Evolutionary conservation across 2,113 vertebrate genomes (phyloP).

Genomic region (Silurus asotus): DNA sequence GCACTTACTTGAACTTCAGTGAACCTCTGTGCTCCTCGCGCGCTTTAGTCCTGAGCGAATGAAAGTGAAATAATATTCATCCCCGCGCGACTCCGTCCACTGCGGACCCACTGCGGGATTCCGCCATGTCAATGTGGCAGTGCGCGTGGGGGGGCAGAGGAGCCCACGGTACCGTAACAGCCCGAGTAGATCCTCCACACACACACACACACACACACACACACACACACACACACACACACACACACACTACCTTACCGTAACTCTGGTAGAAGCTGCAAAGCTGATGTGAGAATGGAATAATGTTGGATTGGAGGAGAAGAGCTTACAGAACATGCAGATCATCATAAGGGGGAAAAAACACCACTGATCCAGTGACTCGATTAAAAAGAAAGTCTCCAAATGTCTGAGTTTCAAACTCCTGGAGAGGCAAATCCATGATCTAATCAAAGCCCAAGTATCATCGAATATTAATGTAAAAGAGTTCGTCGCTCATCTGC

Average conservation of each 20-base stretch:
- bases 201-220: neutral
- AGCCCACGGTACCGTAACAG: conserved; percentile 49
- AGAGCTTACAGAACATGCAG: neutral
- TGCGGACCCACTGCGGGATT: conserved; percentile 49
- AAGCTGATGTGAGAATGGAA: neutral
- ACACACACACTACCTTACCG: neutral
- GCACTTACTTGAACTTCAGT: conserved; percentile 46
- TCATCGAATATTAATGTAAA: neutral
- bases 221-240: neutral
- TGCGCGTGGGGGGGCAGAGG: conserved; percentile 34
- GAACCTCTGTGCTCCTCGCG: conserved; percentile 25
- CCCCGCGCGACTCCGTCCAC: conserved; percentile 52
- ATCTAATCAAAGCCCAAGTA: neutral
- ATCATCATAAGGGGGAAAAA: neutral
- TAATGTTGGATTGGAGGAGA: neutral
- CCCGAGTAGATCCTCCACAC: conserved; percentile 17
- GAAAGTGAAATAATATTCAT: conserved; percentile 42
- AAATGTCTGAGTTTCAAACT: neutral
- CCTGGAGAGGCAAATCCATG: neutral
- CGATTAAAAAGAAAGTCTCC: neutral
- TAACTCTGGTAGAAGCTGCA: neutral
- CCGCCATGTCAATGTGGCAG: conserved; percentile 59
- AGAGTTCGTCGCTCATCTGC: neutral
- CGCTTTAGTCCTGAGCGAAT: conserved; percentile 31
- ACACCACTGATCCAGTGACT: no score